Percentiles rank a stretch among this genome's conserved stretches.
Evolutionary conservation across 2,113 vertebrate species (phyloP).

Genomic region (Hyperopisus bebe): DNA sequence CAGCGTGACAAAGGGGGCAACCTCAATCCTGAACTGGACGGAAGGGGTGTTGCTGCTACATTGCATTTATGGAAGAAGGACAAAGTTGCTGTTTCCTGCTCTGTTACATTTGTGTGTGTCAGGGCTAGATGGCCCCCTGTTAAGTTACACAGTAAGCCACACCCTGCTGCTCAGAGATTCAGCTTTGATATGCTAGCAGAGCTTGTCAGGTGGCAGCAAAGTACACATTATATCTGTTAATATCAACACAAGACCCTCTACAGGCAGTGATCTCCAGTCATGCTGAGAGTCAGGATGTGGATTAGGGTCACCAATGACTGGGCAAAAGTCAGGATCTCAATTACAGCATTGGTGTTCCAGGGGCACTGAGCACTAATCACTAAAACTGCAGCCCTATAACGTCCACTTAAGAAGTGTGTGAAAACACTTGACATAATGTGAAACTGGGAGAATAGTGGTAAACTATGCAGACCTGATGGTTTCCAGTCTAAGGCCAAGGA

Average conservation of each 20-base stretch:
- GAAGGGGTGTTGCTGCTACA: not conserved
- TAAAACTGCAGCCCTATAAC: not conserved
- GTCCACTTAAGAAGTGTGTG: not conserved
- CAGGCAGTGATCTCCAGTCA: not conserved
- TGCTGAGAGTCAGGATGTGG: not conserved
- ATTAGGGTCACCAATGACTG: not conserved
- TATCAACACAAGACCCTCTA: not conserved
- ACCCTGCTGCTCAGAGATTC: not conserved
- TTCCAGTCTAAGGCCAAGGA: not conserved
- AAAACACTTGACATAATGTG: not conserved
- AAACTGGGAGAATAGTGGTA: not conserved
- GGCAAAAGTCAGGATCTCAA: not conserved
- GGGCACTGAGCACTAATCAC: not conserved
- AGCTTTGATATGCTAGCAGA: not conserved
- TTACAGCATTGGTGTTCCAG: not conserved
- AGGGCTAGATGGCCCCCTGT: not conserved
- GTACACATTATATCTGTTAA: not conserved
- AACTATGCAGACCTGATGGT: not conserved
- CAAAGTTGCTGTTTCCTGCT: not conserved
- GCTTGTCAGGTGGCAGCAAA: not conserved
- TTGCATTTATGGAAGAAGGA: slow-evolving; percentile 7
- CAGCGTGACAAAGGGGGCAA: slow-evolving; percentile 54
- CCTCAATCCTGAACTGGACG: not conserved
- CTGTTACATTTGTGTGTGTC: not conserved
- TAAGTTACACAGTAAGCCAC: not conserved